Percentiles rank a stretch among this genome's conserved stretches.
Conservation (phyloP, 1,140 invertebrate species). For the Phenacoccus solenopsis region DNA sequence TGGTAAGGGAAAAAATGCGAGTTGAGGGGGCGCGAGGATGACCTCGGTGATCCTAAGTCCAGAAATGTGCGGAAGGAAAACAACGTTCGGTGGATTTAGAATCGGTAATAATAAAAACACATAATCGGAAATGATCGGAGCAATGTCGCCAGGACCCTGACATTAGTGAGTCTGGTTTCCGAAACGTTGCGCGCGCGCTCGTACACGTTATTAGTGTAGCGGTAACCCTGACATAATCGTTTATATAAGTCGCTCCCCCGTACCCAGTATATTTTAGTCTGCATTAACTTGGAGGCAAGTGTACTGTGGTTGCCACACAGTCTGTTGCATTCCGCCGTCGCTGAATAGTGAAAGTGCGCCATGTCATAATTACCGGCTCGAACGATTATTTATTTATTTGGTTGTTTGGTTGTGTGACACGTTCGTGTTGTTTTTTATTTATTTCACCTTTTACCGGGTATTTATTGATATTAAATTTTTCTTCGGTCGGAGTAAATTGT, state of each 20-base stretch:
- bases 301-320: slow-evolving; percentile 10
- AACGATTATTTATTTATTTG: not conserved
- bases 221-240: slow-evolving; percentile 14
- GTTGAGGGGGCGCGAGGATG: slow-evolving; percentile 3
- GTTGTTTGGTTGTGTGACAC: not conserved
- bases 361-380: not conserved
- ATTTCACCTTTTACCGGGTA: not conserved
- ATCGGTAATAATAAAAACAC: not conserved
- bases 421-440: not conserved
- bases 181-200: slow-evolving; percentile 3
- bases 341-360: slow-evolving; percentile 5
- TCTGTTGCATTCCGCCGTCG: not conserved
- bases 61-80: slow-evolving; percentile 12
- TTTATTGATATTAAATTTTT: not conserved
- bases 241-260: slow-evolving; percentile 7
- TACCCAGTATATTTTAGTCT: not conserved
- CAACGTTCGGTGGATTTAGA: not conserved
- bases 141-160: slow-evolving; percentile 13
- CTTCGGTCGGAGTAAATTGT: not conserved
- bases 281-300: slow-evolving; percentile 13
- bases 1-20: no score
- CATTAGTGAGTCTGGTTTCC: slow-evolving; percentile 9
- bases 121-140: slow-evolving; percentile 13
- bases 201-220: not conserved
- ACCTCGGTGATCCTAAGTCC: slow-evolving; percentile 9